These are phyloP conservation scores for Drosophila mulleri DNA, from an alignment of 2,888 invertebrate species.

Conservation along the genomic window DNA sequence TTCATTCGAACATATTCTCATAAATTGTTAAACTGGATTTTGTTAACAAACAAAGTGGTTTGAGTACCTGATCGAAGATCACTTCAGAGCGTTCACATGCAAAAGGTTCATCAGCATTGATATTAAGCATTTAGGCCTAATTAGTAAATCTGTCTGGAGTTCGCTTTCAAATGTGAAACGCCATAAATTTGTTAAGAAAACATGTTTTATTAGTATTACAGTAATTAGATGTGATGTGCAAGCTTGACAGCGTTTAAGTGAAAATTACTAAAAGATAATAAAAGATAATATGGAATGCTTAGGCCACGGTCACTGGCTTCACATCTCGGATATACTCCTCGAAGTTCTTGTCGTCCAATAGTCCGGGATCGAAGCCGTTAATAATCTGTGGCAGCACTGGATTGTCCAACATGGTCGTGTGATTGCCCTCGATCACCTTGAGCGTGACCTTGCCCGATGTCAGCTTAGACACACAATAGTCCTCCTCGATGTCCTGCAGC, in stretches of 20 bases:
- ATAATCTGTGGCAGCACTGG: slow-evolving; percentile 88
- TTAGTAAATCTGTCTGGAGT: neutral
- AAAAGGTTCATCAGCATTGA: neutral
- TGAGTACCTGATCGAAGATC: slow-evolving; percentile 4
- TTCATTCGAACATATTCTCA: neutral
- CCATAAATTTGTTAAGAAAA: slow-evolving; percentile 12
- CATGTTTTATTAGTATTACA: slow-evolving; percentile 11
- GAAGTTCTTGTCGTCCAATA: slow-evolving; percentile 81
- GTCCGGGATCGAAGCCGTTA: slow-evolving; percentile 85
- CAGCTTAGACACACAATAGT: slow-evolving; percentile 88
- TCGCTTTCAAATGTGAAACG: neutral
- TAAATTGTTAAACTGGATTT: slow-evolving; percentile 18
- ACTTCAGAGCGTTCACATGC: slow-evolving; percentile 1
- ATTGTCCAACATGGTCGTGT: slow-evolving; percentile 89
- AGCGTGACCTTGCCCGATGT: slow-evolving; percentile 87
- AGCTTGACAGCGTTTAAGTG: slow-evolving; percentile 10
- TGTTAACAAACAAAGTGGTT: neutral
- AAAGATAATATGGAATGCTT: slow-evolving; percentile 15
- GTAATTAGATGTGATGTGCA: slow-evolving; percentile 15
- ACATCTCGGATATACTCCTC: slow-evolving; percentile 77
- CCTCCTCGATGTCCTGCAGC: slow-evolving; percentile 87
- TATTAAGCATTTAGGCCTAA: slow-evolving; percentile 5
- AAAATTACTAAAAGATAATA: slow-evolving; percentile 11
- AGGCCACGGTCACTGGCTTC: slow-evolving; percentile 61
- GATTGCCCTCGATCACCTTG: slow-evolving; percentile 90